Conservation (phyloP, 2,888 invertebrate genomes). For the Cabera pusaria region DNA sequence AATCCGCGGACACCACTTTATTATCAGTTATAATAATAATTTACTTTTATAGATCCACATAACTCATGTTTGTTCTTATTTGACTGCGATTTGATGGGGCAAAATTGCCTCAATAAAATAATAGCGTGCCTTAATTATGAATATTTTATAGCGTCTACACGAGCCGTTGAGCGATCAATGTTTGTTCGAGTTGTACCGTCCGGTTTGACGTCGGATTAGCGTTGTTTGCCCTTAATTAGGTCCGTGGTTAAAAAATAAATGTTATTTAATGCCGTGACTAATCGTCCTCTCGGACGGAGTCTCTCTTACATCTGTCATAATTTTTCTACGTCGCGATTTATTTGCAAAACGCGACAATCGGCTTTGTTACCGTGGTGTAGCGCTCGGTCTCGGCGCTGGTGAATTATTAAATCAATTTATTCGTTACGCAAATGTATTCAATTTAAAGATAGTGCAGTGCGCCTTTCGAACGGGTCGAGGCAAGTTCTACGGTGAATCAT, state of each 20-base stretch:
- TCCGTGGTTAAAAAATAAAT: conserved; percentile 59
- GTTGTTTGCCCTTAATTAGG: conserved; percentile 68
- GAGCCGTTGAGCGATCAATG: conserved; percentile 42
- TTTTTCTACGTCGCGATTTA: conserved; percentile 81
- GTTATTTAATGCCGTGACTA: conserved; percentile 75
- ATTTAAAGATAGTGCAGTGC: conserved; percentile 47
- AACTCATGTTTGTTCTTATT: conserved; percentile 80
- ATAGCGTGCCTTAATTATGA: conserved; percentile 59
- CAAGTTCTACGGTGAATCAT: conserved; percentile 52
- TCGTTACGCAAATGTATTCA: conserved; percentile 52
- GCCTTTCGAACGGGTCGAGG: conserved; percentile 47
- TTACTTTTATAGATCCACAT: conserved; percentile 81
- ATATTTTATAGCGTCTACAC: conserved; percentile 46
- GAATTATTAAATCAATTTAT: conserved; percentile 67
- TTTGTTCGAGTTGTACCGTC: conserved; percentile 47
- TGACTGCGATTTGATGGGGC: conserved; percentile 71
- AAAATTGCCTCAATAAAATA: conserved; percentile 72
- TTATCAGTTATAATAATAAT: conserved; percentile 82
- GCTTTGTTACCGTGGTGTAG: conserved; percentile 55
- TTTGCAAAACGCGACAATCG: conserved; percentile 71
- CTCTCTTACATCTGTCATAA: conserved; percentile 76
- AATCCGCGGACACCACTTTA: conserved; percentile 79
- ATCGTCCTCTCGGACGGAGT: conserved; percentile 54
- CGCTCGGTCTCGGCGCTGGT: conserved; percentile 45
- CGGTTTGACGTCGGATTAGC: conserved; percentile 54